phyloP scores from a whole-genome alignment of 2,888 invertebrate genomes.

The Carterocephalus palaemon region DNA sequence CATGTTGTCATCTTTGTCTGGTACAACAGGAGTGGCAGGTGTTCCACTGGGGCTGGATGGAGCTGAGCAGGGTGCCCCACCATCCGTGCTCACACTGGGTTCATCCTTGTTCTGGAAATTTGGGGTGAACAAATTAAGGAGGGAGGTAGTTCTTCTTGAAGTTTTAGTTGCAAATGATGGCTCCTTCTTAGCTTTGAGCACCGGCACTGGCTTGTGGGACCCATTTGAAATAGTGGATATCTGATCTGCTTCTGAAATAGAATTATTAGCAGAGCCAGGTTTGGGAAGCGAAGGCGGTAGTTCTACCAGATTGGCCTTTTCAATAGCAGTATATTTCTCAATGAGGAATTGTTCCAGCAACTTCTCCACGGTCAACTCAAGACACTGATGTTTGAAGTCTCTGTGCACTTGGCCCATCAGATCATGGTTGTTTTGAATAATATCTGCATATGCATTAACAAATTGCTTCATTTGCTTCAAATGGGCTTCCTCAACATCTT shows the following conservation, averaged over 20 bases:
- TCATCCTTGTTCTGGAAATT: slow-evolving; percentile 94
- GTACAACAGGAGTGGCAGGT: slow-evolving; percentile 75
- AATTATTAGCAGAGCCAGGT: slow-evolving; percentile 72
- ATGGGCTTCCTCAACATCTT: slow-evolving; percentile 96
- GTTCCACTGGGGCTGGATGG: slow-evolving; percentile 86
- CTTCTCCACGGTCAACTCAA: slow-evolving; percentile 95
- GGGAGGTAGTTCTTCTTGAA: slow-evolving; percentile 95
- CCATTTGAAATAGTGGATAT: slow-evolving; percentile 73
- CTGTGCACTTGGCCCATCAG: slow-evolving; percentile 95
- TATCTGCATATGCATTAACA: slow-evolving; percentile 91
- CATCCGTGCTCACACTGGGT: slow-evolving; percentile 79
- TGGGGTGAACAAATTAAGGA: slow-evolving; percentile 96
- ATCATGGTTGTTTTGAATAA: slow-evolving; percentile 93
- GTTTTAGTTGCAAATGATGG: slow-evolving; percentile 83
- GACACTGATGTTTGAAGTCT: slow-evolving; percentile 94
- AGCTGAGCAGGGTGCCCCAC: slow-evolving; percentile 83
- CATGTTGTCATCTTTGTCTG: slow-evolving; percentile 79
- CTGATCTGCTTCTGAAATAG: slow-evolving; percentile 74
- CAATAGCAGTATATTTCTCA: slow-evolving; percentile 94
- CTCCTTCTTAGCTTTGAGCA: slow-evolving; percentile 82
- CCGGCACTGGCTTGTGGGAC: slow-evolving; percentile 65
- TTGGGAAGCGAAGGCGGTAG: slow-evolving; percentile 66
- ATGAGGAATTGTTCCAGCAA: slow-evolving; percentile 94
- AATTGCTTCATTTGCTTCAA: slow-evolving; percentile 97
- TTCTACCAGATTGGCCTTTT: slow-evolving; percentile 89